Conservation (phyloP, 1,140 invertebrate species). For the Eulimnadia texana region DNA sequence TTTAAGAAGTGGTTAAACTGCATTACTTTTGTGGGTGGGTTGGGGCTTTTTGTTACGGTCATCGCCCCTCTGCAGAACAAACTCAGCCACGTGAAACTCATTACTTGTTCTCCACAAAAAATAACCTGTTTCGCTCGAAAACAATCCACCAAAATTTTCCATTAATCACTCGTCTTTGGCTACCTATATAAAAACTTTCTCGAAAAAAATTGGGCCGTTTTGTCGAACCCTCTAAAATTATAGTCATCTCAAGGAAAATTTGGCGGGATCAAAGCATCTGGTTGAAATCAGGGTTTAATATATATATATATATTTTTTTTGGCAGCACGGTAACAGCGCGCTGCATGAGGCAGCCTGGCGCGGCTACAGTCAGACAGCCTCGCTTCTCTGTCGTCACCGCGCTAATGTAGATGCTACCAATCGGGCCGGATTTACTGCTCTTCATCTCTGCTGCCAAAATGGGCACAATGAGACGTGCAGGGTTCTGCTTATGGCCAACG, state of each 20-base stretch:
- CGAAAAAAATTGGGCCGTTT: too few species aligned
- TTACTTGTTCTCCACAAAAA: not conserved
- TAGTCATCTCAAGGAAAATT: too few species aligned
- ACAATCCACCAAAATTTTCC: too few species aligned
- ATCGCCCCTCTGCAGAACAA: not conserved
- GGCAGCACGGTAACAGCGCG: constrained; percentile 87
- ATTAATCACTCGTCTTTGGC: too few species aligned
- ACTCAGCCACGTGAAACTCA: not conserved
- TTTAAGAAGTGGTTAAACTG: too few species aligned
- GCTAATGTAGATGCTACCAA: constrained; percentile 61
- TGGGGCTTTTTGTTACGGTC: too few species aligned
- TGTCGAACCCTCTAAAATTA: too few species aligned
- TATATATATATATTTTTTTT: too few species aligned
- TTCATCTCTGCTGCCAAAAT: constrained; percentile 88
- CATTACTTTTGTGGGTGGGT: too few species aligned
- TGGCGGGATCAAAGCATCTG: too few species aligned
- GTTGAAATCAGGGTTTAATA: too few species aligned
- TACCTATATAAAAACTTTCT: too few species aligned
- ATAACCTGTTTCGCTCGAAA: not conserved
- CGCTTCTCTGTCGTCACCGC: constrained; percentile 49
- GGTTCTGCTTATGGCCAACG: constrained; percentile 70
- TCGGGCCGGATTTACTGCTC: constrained; percentile 74
- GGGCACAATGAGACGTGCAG: constrained; percentile 90
- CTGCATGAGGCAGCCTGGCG: constrained; percentile 89
- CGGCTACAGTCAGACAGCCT: constrained; percentile 72